Evolutionary conservation across 2,797 vertebrate genomes (phyloP).

Genomic region (Pantherophis vulpinus): DNA sequence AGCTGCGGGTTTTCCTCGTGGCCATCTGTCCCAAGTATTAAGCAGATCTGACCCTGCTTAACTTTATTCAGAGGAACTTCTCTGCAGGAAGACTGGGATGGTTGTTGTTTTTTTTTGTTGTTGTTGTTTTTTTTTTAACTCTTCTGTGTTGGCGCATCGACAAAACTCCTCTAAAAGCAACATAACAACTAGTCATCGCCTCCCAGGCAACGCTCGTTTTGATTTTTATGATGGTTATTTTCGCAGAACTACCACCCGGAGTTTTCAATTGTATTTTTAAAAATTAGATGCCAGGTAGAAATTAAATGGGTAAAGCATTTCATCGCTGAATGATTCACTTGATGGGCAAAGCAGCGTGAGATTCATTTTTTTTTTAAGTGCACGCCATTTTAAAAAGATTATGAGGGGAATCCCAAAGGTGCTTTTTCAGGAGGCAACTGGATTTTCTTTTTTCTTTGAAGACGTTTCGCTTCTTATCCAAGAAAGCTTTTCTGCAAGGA

Average conservation of each 20-base stretch:
- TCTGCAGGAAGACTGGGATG: neutral
- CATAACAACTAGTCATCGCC: neutral
- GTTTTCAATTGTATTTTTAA: neutral
- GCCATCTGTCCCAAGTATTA: neutral
- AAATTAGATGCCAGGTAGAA: neutral
- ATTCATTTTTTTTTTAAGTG: neutral
- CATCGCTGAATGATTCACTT: neutral
- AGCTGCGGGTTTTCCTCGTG: neutral
- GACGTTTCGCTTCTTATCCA: too few relatives aligned
- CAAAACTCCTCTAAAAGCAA: neutral
- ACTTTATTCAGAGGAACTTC: neutral
- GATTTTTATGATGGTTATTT: neutral
- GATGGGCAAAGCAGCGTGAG: neutral
- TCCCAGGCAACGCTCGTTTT: neutral
- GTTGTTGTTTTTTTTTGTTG: neutral
- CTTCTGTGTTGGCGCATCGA: neutral
- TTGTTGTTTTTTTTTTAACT: neutral
- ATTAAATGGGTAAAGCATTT: neutral
- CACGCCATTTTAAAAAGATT: neutral
- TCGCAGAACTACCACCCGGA: neutral
- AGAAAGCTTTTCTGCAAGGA: too few relatives aligned
- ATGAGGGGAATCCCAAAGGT: neutral
- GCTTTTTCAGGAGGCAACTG: too few relatives aligned
- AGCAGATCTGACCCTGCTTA: neutral
- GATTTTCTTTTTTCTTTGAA: too few relatives aligned